phyloP scores from a whole-genome alignment of 2,797 vertebrate species.

The Sus cebifrons region DNA sequence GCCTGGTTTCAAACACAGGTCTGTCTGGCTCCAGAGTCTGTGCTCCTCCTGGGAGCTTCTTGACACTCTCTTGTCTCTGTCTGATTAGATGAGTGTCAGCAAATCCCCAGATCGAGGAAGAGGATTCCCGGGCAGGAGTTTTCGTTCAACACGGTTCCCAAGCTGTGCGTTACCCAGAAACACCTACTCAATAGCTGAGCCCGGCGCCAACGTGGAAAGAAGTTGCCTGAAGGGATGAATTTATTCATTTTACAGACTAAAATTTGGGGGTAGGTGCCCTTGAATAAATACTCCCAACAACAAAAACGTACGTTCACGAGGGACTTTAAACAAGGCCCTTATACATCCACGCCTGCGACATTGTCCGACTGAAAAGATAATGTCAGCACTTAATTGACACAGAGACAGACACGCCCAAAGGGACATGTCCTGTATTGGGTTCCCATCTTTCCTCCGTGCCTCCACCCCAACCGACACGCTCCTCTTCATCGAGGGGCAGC shows the following conservation, averaged over 20 bases:
- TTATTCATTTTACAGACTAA: neutral
- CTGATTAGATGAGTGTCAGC: neutral
- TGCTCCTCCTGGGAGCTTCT: neutral
- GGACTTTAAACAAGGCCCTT: neutral
- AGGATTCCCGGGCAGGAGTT: neutral
- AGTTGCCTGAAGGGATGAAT: neutral
- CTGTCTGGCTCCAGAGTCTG: neutral
- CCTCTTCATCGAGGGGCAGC: neutral
- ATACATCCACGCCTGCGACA: neutral
- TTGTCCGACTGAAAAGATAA: slow-evolving; percentile 23
- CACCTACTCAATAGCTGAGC: neutral
- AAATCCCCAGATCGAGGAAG: neutral
- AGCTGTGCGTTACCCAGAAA: neutral
- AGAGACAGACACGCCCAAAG: neutral
- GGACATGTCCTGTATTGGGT: neutral
- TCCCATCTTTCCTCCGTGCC: neutral
- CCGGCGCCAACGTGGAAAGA: neutral
- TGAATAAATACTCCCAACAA: neutral
- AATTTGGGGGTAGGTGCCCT: neutral
- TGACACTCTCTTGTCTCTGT: neutral
- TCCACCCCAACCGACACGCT: neutral
- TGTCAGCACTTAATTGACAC: slow-evolving; percentile 13
- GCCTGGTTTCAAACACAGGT: neutral
- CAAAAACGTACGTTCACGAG: neutral
- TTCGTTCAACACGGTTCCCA: neutral